Evolutionary conservation across 2,113 vertebrate species (phyloP), one percentile per base, ranked within the genome.

Genomic region (Neogobius melanostomus): DNA sequence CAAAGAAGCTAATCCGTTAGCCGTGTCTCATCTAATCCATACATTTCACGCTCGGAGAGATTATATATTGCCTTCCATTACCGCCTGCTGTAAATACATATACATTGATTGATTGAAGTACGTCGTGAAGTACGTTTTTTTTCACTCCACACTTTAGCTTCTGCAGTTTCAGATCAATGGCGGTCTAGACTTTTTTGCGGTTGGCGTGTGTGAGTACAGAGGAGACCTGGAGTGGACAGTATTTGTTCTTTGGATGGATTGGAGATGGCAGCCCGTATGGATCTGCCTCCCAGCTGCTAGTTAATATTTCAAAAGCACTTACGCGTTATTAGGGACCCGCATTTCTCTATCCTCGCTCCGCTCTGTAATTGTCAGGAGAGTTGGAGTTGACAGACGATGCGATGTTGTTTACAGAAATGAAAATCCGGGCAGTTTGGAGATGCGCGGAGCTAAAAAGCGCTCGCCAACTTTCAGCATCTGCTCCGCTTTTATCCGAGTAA

Each of bases 251-350:
- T 64, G 79, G 79, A 69, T 64, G 75, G 84, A 92, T 91, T 92
- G 89, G 82, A 90, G 87, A 87, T 88, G 91, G 88, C 89, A 92
- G 88, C 71, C 75, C 59, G 73, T 66, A 77, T 47, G 59, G 83
- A 80, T 87, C 91, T 47, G 76, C 90, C 52, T 89, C 61, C 68
- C 82, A 83, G 86, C 84, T 83, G 87, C 91, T 91, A 88, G 83
- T 93, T 92, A 93, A 93, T 93, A 93, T 93, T 93, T 93, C 87
- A 93, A 85, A 91, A 86, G 91, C 91, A 93, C 92, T 93, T 92
- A 92, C 86, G 82, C 81, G 89, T 92, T 92, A 93, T 92, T 91
- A 93, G 87, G 85, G 81, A 75, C 74, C 83, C 86, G 82, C 17
- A 17, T 73, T 71, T 60, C 57, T 43, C 57, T 8, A 14, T 14